These are phyloP conservation scores for Monopterus albus DNA, from an alignment of 2,113 vertebrate species.

Conservation along the genomic window DNA sequence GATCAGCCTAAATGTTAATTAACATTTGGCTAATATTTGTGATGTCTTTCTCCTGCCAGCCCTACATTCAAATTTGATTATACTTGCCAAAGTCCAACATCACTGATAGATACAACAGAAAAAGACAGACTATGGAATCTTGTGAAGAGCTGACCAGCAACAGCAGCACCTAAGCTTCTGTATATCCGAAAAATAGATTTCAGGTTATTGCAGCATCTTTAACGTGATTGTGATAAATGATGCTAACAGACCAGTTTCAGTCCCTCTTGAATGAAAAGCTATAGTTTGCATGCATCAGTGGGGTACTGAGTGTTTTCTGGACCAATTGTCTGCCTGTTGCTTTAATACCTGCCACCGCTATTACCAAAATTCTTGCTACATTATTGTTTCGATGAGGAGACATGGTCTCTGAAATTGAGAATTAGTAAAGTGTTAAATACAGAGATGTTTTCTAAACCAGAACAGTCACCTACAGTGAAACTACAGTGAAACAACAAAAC, in stretches of 20 bases:
- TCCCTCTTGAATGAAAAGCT: constrained; percentile 30
- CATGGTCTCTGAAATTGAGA: constrained; percentile 25
- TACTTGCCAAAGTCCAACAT: constrained; percentile 35
- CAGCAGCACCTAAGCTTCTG: constrained; percentile 26
- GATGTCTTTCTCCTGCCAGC: constrained; percentile 27
- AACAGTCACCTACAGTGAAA: neutral
- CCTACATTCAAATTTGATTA: constrained; percentile 70
- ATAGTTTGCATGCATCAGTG: neutral
- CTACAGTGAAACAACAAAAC: constrained; percentile 12
- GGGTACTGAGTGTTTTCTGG: neutral
- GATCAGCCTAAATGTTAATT: constrained; percentile 12
- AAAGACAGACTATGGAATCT: constrained; percentile 26
- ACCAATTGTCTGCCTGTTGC: constrained; percentile 7
- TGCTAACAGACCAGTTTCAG: neutral
- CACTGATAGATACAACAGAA: constrained; percentile 32
- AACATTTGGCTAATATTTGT: constrained; percentile 35
- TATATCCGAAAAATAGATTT: constrained; percentile 28
- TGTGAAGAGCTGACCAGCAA: constrained; percentile 9
- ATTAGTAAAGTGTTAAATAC: constrained; percentile 53
- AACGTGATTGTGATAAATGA: constrained; percentile 23
- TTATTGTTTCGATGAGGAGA: neutral
- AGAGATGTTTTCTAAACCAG: constrained; percentile 2
- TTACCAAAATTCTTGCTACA: neutral
- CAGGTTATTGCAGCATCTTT: constrained; percentile 40
- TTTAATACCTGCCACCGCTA: neutral